Evolutionary conservation across 2,888 invertebrate species (phyloP).

Genomic region (Leptinotarsa rubiginosa): DNA sequence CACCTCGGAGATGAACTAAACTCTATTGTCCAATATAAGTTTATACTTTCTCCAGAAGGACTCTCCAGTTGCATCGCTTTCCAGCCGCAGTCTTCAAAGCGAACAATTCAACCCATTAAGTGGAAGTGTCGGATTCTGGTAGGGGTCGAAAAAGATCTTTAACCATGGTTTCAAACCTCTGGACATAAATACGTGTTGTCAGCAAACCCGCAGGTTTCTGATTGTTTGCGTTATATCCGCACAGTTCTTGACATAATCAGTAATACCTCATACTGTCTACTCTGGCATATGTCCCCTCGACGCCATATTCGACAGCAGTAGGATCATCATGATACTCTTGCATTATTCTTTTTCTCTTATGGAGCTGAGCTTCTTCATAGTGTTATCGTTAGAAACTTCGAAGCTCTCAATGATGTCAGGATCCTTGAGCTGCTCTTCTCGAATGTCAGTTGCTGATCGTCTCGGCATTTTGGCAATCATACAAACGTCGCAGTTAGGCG

Average conservation of each 20-base stretch:
- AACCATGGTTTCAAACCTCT: conserved; percentile 31
- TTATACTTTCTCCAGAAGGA: neutral
- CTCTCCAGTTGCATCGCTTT: neutral
- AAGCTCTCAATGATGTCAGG: conserved; percentile 50
- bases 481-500: neutral
- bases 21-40: neutral
- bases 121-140: conserved; percentile 5
- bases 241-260: conserved; percentile 23
- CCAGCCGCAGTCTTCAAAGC: neutral
- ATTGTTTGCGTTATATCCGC: conserved; percentile 23
- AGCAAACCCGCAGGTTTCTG: conserved; percentile 33
- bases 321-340: conserved; percentile 44
- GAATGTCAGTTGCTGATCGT: conserved; percentile 43
- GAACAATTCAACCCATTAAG: conserved; percentile 20
- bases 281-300: conserved; percentile 34
- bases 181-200: conserved; percentile 26
- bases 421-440: conserved; percentile 61
- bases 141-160: conserved; percentile 30
- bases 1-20: conserved; percentile 6
- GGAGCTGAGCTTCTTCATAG: conserved; percentile 36
- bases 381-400: conserved; percentile 56
- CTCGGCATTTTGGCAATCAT: conserved; percentile 24
- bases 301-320: conserved; percentile 48
- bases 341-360: conserved; percentile 28
- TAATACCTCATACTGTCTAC: conserved; percentile 23